Percentiles rank a stretch among this genome's conserved stretches.
Evolutionary conservation across 1,140 invertebrate genomes (phyloP).

Genomic region (Wasmannia auropunctata): DNA sequence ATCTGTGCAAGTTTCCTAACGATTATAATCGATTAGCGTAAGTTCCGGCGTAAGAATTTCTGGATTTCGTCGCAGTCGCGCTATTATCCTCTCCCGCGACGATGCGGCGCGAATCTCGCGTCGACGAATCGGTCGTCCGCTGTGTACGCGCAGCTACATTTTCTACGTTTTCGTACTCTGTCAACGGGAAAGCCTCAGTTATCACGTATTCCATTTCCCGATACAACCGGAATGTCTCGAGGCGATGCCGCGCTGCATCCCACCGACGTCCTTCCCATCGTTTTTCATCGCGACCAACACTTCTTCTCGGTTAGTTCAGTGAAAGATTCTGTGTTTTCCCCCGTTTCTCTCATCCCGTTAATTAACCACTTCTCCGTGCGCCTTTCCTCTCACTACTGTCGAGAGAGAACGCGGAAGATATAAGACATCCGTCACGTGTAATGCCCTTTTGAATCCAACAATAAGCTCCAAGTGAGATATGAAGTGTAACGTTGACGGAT

Average conservation of each 20-base stretch:
- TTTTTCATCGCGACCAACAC: conserved; percentile 45
- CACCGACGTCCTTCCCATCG: neutral
- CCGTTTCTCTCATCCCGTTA: conserved; percentile 17
- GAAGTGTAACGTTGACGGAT: neutral
- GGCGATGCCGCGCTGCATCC: neutral
- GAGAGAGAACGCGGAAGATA: neutral
- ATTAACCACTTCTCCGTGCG: conserved; percentile 48
- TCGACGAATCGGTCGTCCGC: neutral
- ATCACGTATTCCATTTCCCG: conserved; percentile 72
- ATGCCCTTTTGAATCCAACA: neutral
- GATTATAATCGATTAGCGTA: neutral
- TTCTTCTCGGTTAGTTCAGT: conserved; percentile 31
- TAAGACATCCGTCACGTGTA: neutral
- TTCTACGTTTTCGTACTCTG: conserved; percentile 27
- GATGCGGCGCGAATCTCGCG: neutral
- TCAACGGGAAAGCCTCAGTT: conserved; percentile 46
- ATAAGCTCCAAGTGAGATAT: neutral
- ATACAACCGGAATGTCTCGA: conserved; percentile 60
- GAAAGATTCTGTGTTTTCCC: conserved; percentile 26
- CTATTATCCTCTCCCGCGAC: neutral
- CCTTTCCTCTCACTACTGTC: neutral
- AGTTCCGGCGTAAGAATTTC: neutral
- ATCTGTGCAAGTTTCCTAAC: neutral
- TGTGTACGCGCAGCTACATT: neutral
- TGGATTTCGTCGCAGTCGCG: neutral